A percentile compares a stretch with the other conserved stretches of the same genome.
Conservation (phyloP, 2,888 invertebrate genomes). For the Agonum fuliginosum region DNA sequence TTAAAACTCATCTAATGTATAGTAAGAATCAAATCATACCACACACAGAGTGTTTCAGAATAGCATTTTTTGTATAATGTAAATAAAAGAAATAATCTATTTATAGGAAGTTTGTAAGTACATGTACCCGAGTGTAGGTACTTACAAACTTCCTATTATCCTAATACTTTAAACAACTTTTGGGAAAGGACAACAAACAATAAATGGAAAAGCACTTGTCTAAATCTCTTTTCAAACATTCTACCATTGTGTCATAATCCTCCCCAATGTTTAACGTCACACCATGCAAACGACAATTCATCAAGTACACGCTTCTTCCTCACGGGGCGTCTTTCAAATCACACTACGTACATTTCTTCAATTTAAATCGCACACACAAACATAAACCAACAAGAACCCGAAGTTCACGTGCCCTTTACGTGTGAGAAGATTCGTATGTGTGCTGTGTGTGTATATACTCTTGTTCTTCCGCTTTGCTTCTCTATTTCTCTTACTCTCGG, state of each 20-base stretch:
- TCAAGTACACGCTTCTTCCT: conserved; percentile 7
- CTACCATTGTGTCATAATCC: conserved; percentile 26
- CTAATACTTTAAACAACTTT: too few species aligned
- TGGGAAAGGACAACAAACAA: neutral
- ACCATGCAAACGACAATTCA: conserved; percentile 20
- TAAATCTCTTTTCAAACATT: conserved; percentile 33
- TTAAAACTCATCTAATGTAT: too few species aligned
- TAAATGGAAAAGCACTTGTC: neutral
- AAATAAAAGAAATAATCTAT: too few species aligned
- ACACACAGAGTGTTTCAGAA: too few species aligned
- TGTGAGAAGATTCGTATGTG: neutral
- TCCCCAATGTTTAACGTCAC: conserved; percentile 15
- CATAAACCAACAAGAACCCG: neutral
- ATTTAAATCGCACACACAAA: neutral
- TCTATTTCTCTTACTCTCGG: conserved; percentile 17
- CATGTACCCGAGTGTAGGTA: too few species aligned
- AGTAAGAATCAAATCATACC: too few species aligned
- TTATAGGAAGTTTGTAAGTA: too few species aligned
- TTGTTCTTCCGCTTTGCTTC: conserved; percentile 5
- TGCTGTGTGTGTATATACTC: neutral
- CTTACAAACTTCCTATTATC: too few species aligned
- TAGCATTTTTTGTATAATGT: too few species aligned
- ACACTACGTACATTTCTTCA: conserved; percentile 22
- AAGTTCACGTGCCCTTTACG: neutral
- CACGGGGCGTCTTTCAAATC: conserved; percentile 9